Percentiles rank a stretch among this genome's conserved stretches.
Conservation (phyloP, 2,113 vertebrate genomes). For the Sitta europaea region DNA sequence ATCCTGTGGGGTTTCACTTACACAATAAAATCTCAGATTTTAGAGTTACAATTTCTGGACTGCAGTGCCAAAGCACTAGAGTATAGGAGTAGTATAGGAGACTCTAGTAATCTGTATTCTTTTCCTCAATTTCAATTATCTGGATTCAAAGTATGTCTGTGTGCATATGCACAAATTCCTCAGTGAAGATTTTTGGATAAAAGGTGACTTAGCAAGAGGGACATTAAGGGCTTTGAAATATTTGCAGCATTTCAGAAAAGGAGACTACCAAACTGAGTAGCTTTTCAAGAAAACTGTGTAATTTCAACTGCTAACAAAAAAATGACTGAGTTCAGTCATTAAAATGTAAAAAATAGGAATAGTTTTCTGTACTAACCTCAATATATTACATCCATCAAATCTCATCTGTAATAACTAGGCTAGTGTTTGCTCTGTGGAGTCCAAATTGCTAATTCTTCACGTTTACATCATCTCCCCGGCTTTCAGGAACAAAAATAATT, state of each 20-base stretch:
- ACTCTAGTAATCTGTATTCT: not conserved
- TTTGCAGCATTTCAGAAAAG: not conserved
- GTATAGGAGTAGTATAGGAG: not conserved
- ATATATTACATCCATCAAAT: not conserved
- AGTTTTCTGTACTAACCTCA: not conserved
- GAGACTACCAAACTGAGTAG: not conserved
- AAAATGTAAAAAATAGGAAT: not conserved
- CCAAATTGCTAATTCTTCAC: not conserved
- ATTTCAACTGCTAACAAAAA: not conserved
- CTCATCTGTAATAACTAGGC: not conserved
- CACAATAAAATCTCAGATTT: not conserved
- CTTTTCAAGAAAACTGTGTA: not conserved
- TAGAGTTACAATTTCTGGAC: not conserved
- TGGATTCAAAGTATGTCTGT: not conserved
- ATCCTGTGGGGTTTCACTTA: not conserved
- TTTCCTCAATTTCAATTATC: not conserved
- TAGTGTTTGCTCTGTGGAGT: conserved; percentile 7
- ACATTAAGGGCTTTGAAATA: not conserved
- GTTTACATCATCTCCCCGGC: conserved; percentile 14
- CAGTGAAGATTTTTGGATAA: not conserved
- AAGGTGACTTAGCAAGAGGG: not conserved
- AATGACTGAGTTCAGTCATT: not conserved
- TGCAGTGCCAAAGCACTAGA: not conserved
- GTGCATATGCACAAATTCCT: not conserved
- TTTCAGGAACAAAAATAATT: conserved; percentile 31